These are phyloP conservation scores for Eretmochelys imbricata DNA, from an alignment of 2,113 vertebrate species.

Conservation along the genomic window DNA sequence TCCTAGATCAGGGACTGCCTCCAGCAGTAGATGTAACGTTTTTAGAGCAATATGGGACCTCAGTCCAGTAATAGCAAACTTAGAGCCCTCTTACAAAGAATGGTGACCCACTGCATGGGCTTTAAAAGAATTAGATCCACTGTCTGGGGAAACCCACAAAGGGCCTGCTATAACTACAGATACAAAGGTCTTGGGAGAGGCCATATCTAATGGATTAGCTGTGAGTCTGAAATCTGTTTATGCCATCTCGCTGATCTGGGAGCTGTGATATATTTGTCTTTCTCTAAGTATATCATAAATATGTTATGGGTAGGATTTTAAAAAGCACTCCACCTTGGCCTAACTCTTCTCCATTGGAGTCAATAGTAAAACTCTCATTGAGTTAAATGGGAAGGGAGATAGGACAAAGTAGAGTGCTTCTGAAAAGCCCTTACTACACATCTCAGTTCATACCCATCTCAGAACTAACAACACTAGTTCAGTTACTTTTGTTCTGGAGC, in stretches of 20 bases:
- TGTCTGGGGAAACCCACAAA: neutral
- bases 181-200: neutral
- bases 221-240: neutral
- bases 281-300: neutral
- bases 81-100: neutral
- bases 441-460: neutral
- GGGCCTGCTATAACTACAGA: accelerated
- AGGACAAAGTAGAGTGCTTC: neutral
- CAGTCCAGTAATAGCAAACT: neutral
- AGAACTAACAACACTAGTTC: neutral
- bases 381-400: neutral
- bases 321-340: neutral
- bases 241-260: neutral
- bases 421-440: neutral
- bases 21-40: neutral
- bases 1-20: neutral
- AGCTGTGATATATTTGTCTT: neutral
- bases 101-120: neutral
- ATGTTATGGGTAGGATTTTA: neutral
- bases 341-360: neutral
- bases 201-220: no score
- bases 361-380: neutral
- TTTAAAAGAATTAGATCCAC: neutral
- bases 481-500: neutral
- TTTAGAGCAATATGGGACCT: neutral